phyloP scores from a whole-genome alignment of 2,113 vertebrate species.

The Choloepus hoffmanni region DNA sequence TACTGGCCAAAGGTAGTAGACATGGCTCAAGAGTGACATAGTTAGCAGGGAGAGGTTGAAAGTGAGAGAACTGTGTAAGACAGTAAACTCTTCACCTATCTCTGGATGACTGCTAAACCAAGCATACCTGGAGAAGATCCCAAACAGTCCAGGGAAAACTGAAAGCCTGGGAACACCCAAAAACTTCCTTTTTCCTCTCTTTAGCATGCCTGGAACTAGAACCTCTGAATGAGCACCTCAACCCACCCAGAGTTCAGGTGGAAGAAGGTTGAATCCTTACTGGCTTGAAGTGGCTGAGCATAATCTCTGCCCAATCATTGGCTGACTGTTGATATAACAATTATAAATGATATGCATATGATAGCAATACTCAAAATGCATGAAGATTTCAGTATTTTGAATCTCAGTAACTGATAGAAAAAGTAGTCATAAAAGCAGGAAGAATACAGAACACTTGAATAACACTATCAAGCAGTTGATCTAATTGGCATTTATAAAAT shows the following conservation, averaged over 20 bases:
- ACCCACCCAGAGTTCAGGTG: background rate
- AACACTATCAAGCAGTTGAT: background rate
- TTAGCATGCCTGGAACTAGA: background rate
- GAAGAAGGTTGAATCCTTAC: background rate
- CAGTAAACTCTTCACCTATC: no score
- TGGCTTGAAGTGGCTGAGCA: background rate
- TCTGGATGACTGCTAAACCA: background rate
- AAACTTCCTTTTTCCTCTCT: background rate
- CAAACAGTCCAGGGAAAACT: background rate
- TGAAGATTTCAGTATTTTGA: background rate
- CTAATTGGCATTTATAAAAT: background rate
- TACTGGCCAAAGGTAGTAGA: background rate
- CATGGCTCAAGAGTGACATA: background rate
- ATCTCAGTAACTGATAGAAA: background rate
- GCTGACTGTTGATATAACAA: background rate
- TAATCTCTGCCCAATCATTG: background rate
- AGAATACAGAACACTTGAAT: background rate
- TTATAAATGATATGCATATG: background rate
- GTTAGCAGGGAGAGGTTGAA: background rate
- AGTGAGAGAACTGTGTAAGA: background rate
- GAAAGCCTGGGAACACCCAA: background rate
- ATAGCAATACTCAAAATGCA: background rate
- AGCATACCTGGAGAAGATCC: background rate
- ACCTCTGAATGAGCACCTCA: background rate
- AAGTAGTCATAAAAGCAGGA: background rate